phyloP scores from a whole-genome alignment of 2,888 invertebrate species.

The Tetrapedia diversipes region DNA sequence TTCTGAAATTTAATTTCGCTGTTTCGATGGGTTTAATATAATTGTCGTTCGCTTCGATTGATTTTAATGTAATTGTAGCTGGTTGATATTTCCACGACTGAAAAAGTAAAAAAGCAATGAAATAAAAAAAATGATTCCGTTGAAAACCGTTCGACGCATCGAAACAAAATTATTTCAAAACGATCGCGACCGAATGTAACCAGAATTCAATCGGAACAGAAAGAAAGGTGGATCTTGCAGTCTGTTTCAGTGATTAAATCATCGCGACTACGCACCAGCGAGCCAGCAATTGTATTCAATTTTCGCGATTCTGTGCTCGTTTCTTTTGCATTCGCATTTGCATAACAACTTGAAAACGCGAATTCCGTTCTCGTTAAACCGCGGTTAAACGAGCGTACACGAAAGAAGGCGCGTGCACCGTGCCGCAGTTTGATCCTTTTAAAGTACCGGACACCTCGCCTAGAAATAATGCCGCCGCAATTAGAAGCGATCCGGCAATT shows the following conservation, averaged over 20 bases:
- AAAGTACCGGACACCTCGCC: not conserved
- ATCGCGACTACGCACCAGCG: not conserved
- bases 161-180: not conserved
- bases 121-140: too few relatives aligned
- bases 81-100: too few relatives aligned
- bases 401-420: not conserved
- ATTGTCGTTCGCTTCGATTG: not conserved
- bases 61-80: too few relatives aligned
- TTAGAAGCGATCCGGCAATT: constrained; percentile 14
- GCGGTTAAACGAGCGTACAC: not conserved
- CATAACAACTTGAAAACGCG: constrained; percentile 9
- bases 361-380: not conserved
- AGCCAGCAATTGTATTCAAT: not conserved
- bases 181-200: not conserved
- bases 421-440: not conserved
- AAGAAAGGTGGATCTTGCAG: not conserved
- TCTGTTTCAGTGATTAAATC: not conserved
- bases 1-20: not conserved
- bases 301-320: not conserved
- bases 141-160: not conserved
- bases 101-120: too few relatives aligned
- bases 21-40: not conserved
- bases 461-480: not conserved
- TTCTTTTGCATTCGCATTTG: not conserved
- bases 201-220: not conserved